A percentile compares a stretch with the other conserved stretches of the same genome.
Conservation (phyloP, 2,797 vertebrate genomes). For the Macroramphosus scolopax region DNA sequence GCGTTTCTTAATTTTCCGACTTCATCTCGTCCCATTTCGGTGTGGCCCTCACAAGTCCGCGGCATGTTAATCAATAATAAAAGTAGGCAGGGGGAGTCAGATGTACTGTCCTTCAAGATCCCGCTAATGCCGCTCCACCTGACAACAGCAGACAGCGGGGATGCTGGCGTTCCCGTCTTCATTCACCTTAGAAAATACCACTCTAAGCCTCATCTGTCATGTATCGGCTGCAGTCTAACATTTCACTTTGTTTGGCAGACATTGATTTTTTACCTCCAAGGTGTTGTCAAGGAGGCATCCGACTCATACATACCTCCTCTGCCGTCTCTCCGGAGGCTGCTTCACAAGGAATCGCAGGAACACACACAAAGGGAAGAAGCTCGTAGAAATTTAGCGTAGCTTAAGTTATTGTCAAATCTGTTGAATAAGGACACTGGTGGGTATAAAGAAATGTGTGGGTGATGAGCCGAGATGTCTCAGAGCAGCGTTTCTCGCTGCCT, state of each 20-base stretch:
- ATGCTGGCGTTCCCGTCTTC: conserved; percentile 60
- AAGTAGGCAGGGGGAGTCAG: conserved; percentile 58
- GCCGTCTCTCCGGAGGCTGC: conserved; percentile 53
- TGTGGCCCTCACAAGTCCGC: conserved; percentile 38
- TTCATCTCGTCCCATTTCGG: conserved; percentile 22
- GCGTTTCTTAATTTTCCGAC: conserved; percentile 43
- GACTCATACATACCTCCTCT: conserved; percentile 58
- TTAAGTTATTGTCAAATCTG: conserved; percentile 35
- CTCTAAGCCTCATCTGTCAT: conserved; percentile 71
- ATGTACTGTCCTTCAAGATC: conserved; percentile 67
- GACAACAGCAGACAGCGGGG: conserved; percentile 63
- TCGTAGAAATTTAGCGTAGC: conserved; percentile 38
- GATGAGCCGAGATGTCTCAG: conserved; percentile 26
- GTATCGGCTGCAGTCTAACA: conserved; percentile 70
- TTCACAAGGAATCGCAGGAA: conserved; percentile 44
- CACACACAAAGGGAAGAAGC: conserved; percentile 22
- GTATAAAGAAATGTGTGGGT: conserved; percentile 40
- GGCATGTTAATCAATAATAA: conserved; percentile 64
- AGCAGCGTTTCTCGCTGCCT: conserved; percentile 18
- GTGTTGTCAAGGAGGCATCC: conserved; percentile 76
- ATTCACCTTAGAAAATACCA: conserved; percentile 71
- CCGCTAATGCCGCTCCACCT: conserved; percentile 56
- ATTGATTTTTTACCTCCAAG: conserved; percentile 77
- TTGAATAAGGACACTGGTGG: conserved; percentile 28
- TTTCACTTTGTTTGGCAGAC: conserved; percentile 77